These are phyloP conservation scores for Micrasema minimum DNA, from an alignment of 1,140 invertebrate species.

Conservation along the genomic window DNA sequence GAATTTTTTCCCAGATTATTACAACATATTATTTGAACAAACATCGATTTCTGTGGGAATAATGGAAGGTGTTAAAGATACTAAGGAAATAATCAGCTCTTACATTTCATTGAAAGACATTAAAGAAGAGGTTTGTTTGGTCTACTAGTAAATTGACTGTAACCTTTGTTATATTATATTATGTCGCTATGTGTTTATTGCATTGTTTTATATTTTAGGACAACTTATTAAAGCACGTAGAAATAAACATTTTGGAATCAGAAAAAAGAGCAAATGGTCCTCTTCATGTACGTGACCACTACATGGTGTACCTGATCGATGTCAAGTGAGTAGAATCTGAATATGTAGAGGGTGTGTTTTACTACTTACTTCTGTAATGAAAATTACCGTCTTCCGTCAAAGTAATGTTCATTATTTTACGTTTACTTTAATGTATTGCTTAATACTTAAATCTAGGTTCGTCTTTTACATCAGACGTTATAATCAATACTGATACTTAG, in stretches of 20 bases:
- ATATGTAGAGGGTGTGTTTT: no score
- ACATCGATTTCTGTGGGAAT: neutral
- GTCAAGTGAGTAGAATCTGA: constrained; percentile 78
- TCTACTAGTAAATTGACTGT: neutral
- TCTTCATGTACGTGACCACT: constrained; percentile 84
- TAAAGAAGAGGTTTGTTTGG: constrained; percentile 30
- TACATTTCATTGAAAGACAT: constrained; percentile 29
- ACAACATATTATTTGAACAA: no score
- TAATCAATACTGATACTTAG: no score
- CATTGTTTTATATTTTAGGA: constrained; percentile 67
- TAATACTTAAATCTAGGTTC: no score
- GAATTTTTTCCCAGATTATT: no score
- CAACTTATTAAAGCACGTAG: constrained; percentile 79
- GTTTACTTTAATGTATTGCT: no score
- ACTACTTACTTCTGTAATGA: no score
- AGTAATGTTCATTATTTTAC: no score
- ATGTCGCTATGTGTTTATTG: neutral
- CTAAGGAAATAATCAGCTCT: constrained; percentile 31
- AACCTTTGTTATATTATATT: neutral
- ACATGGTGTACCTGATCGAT: constrained; percentile 86
- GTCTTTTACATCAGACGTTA: no score
- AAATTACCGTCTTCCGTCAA: no score
- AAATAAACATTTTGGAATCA: constrained; percentile 85
- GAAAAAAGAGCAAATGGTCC: constrained; percentile 84
- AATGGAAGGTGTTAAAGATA: constrained; percentile 34